Conservation (phyloP, 1,140 invertebrate species). For the Pseudachorutes palmiensis region DNA sequence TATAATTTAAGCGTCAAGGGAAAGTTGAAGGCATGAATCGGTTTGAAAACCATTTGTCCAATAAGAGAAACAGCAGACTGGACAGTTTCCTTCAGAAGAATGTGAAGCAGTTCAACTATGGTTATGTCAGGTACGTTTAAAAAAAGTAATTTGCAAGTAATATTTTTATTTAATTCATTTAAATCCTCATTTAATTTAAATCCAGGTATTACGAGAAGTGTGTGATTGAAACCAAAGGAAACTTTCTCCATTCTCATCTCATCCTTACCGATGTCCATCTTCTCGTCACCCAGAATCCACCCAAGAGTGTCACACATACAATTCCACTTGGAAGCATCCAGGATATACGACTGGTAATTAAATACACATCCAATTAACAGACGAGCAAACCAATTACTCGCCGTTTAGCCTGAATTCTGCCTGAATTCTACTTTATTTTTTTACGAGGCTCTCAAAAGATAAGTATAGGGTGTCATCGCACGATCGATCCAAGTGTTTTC, state of each 20-base stretch:
- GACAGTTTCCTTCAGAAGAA: not conserved
- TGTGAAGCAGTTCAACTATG: not conserved
- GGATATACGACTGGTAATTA: slow-evolving; percentile 1
- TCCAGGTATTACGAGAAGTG: slow-evolving; percentile 14
- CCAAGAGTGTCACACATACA: not conserved
- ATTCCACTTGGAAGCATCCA: not conserved
- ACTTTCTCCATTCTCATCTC: slow-evolving; percentile 1
- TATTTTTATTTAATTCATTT: not conserved
- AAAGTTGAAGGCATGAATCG: not conserved
- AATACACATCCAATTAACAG: not conserved
- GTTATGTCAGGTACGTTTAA: not conserved
- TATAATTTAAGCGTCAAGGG: not conserved
- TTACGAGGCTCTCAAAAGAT: no score
- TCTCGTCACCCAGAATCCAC: not conserved
- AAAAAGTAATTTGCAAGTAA: not conserved
- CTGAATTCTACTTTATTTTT: no score
- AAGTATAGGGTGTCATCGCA: no score
- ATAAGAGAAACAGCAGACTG: not conserved
- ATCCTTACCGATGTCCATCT: not conserved
- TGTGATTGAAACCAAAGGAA: not conserved
- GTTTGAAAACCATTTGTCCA: slow-evolving; percentile 4
- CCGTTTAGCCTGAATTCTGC: no score
- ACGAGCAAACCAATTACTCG: no score
- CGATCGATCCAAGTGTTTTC: no score
- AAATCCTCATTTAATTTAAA: not conserved